Evolutionary conservation across 2,888 invertebrate species (phyloP).

Genomic region (Acrocyrtus sp.): DNA sequence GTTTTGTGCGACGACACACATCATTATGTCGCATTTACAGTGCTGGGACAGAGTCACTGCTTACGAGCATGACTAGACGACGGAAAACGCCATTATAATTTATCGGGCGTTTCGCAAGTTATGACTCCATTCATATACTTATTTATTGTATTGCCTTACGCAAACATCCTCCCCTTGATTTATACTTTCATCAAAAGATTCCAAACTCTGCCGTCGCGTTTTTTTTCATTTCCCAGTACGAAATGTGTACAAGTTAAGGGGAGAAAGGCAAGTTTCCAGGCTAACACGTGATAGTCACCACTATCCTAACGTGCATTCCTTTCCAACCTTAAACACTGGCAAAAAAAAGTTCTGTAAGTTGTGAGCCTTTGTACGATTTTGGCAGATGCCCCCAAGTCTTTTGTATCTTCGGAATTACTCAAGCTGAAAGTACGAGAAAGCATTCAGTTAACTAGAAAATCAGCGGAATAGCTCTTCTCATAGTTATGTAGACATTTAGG

Average conservation of each 20-base stretch:
- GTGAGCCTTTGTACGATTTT: no score
- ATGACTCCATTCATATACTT: background rate
- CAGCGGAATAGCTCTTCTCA: no score
- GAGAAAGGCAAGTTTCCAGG: background rate
- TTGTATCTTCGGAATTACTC: no score
- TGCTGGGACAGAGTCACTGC: no score
- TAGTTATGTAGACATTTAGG: no score
- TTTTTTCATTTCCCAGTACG: background rate
- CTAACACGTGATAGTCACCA: background rate
- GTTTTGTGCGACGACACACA: background rate
- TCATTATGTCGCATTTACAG: background rate
- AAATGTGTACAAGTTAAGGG: no score
- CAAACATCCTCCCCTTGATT: no score
- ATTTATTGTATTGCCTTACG: slow-evolving; percentile 10
- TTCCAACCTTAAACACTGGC: background rate
- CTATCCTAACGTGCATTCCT: background rate
- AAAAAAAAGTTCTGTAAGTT: no score
- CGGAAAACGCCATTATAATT: background rate
- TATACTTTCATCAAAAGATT: slow-evolving; percentile 20
- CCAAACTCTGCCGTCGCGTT: background rate
- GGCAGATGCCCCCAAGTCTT: no score
- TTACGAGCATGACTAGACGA: no score
- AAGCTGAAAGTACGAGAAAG: no score
- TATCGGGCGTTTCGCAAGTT: background rate
- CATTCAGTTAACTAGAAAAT: no score